Evolutionary conservation across 2,888 invertebrate species (phyloP).

Genomic region (Lysandra bellargus): DNA sequence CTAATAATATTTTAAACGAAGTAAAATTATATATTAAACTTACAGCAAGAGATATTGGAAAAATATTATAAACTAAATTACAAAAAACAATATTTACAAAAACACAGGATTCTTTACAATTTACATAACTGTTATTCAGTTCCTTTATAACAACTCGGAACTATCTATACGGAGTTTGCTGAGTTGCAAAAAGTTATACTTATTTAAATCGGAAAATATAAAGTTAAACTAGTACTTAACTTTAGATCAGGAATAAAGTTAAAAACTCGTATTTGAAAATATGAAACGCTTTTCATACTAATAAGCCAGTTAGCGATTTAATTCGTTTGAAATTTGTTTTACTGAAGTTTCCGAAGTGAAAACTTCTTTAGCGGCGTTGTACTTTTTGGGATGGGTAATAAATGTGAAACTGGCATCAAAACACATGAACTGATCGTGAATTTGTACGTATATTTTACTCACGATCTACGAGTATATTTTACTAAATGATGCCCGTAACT

Average conservation of each 20-base stretch:
- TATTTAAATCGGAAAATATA: conserved; percentile 15
- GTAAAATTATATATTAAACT: too few relatives aligned
- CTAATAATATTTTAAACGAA: background rate
- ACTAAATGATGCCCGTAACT: too few relatives aligned
- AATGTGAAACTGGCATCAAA: too few relatives aligned
- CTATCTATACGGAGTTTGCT: conserved; percentile 28
- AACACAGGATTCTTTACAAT: background rate
- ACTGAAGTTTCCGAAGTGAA: background rate
- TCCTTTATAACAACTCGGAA: conserved; percentile 21
- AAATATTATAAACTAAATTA: background rate
- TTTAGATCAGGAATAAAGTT: conserved; percentile 29
- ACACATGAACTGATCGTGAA: too few relatives aligned
- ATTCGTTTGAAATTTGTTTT: background rate
- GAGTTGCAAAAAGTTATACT: conserved; percentile 23
- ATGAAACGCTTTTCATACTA: conserved; percentile 23
- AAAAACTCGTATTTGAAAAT: conserved; percentile 29
- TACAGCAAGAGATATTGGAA: background rate
- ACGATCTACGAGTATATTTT: too few relatives aligned
- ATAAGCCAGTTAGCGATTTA: background rate
- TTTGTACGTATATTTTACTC: too few relatives aligned
- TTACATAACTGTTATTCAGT: conserved; percentile 21
- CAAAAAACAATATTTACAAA: conserved; percentile 8
- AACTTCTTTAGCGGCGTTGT: background rate
- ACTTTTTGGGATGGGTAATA: background rate
- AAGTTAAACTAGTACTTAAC: conserved; percentile 24